These are phyloP conservation scores for Drosophila insularis DNA, from an alignment of 1,140 invertebrate genomes.

Conservation along the genomic window DNA sequence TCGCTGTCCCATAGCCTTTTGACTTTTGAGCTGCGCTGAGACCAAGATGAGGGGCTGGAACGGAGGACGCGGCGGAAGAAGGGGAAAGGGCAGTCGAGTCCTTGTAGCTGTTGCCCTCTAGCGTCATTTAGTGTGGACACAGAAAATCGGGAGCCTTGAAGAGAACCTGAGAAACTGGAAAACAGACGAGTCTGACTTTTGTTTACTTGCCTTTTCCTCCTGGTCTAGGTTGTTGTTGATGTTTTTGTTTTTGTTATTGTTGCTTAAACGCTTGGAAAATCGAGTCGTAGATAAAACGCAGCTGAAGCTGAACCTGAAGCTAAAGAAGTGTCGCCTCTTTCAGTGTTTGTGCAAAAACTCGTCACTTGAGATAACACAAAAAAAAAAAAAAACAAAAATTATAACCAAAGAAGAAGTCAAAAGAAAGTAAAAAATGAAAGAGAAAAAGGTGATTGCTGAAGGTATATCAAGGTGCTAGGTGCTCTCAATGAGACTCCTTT, in stretches of 20 bases:
- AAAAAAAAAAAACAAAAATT: constrained; percentile 9
- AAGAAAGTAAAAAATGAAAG: constrained; percentile 1
- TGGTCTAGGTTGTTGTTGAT: too few relatives aligned
- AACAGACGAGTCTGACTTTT: constrained; percentile 34
- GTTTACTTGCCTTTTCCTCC: constrained; percentile 46
- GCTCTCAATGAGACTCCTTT: not conserved
- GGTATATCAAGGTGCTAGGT: not conserved
- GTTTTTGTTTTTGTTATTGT: constrained; percentile 41
- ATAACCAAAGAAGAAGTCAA: constrained; percentile 18
- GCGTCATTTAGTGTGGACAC: constrained; percentile 61
- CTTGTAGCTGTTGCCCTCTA: constrained; percentile 69
- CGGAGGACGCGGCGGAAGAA: too few relatives aligned
- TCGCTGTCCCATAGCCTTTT: constrained; percentile 68
- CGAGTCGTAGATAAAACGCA: constrained; percentile 67
- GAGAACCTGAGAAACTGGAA: not conserved
- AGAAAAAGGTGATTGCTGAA: constrained; percentile 13
- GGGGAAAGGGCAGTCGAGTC: constrained; percentile 17
- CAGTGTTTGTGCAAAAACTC: constrained; percentile 42
- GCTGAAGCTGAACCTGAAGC: constrained; percentile 54
- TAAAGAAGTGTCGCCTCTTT: constrained; percentile 57
- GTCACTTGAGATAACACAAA: constrained; percentile 37
- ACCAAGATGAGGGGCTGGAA: constrained; percentile 15
- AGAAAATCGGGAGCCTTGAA: constrained; percentile 12
- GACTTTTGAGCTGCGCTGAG: constrained; percentile 54
- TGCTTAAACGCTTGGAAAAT: constrained; percentile 73